Evolutionary conservation across 2,113 vertebrate species (phyloP), one percentile per base, ranked within the genome.

Genomic region (Mionectes macconnelli): DNA sequence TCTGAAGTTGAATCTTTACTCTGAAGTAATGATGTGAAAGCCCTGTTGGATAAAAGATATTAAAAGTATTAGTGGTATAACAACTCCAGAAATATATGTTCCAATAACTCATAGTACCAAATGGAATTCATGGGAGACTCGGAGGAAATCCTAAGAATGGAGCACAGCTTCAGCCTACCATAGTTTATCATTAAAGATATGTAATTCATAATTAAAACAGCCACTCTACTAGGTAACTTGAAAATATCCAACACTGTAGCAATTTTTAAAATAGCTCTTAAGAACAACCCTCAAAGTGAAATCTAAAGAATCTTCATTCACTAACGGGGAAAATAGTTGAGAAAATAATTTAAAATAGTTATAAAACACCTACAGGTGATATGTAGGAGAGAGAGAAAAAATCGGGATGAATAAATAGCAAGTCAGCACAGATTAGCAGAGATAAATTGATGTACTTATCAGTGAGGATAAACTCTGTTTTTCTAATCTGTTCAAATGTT

Each of bases 131-230:
- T 72, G 0, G 0, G 63, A 92, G 52, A 40, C 72, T 69, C 73
- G 50, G 50, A 83, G 60, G 40, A 88, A 93, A 89, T 78, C 60
- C 67, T 81, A 82, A 89, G 72, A 96, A 90, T 70, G 72, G 47
- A 96, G 42, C 67, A 87, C 69, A 73, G 22, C 90, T 88, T 57
- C 77, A 82, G 60, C 19, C 66, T 80, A 79, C 70, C 70, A 59
- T 92, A 94, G 93, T 95, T 96, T 93, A 89, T 93, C 47, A 60
- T 81, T 95, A 92, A 93, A 92, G 59, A 45, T 80, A 68, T 7
- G 73, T 74, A 94, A 90, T 96, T 94, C 40, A 90, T 97, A 91
- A 85, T 87, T 94, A 94, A 94, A 96, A 96, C 44, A 94, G 49
- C 67, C 66, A 57, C 85, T 97, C 76, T 77, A 57, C 50, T 90